Evolutionary conservation across 1,140 invertebrate species (phyloP), one percentile per base, ranked within the genome.

Genomic region (Drosophila rufa): DNA sequence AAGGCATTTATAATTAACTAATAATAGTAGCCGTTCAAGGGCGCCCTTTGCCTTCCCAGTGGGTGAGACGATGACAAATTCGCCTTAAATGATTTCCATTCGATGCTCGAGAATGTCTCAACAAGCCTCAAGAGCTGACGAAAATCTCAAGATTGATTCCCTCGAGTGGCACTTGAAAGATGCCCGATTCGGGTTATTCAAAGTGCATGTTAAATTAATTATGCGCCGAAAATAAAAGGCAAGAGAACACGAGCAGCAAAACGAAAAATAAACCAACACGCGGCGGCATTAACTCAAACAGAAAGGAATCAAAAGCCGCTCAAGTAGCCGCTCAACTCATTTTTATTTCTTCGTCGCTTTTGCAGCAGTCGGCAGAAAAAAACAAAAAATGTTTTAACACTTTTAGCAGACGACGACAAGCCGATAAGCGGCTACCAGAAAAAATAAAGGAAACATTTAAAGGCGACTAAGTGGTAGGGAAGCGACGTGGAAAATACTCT

Each of bases 181-280:
- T 58, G 65, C 73, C 76, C 77, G 77, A 78, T 80, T 87, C 48
- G 68, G 77, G 50, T 76, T 83, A 73, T 60, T 53, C 58, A 67
- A 73, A 82, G 80, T 89, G 83, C 84, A 87, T 89, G 73, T 89
- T 79, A 84, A 87, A 89, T 84, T 84, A 87, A 87, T 87, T 87
- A 87, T 87, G 77, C 68, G 76, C 42, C 74, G 79, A 85, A 78
- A 84, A 84, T 81, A 85, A 79, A 66, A 75, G 14, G 11, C 9
- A 6, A 30, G 27, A 36, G 36, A 53, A 55, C 38, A 57, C 36
- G 36, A 36, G 33, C n/a, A 46, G 51, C 47, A 68, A 69, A 69
- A 59, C 33, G n/a, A 57, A 55, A 70, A 71, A 57, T 30, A 46
- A 71, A 40, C 42, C 48, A 71, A 74, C 43, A 53, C 8, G 53